A percentile compares a stretch with the other conserved stretches of the same genome.
Evolutionary conservation across 2,888 invertebrate genomes (phyloP).

Genomic region (Galerucella nymphaeae): DNA sequence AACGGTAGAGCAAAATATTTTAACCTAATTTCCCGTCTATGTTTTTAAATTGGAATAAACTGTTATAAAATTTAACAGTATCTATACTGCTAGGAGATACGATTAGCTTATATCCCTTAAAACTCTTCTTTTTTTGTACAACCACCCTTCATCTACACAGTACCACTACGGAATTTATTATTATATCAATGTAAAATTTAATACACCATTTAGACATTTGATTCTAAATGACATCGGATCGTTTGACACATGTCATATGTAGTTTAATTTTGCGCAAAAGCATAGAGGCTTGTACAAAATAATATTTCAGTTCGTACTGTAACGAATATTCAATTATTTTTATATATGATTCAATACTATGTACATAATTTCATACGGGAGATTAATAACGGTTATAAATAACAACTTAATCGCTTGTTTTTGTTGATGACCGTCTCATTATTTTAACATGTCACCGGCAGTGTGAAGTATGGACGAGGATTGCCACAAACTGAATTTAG

Average conservation of each 20-base stretch:
- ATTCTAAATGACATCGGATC: slow-evolving; percentile 18
- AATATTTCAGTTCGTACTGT: background rate
- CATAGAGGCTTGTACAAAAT: slow-evolving; percentile 7
- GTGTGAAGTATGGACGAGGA: no score
- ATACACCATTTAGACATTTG: slow-evolving; percentile 17
- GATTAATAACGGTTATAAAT: no score
- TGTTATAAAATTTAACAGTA: slow-evolving; percentile 30
- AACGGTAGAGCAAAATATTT: background rate
- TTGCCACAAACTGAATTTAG: no score
- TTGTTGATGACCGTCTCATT: no score
- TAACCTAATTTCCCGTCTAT: background rate
- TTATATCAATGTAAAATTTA: slow-evolving; percentile 45
- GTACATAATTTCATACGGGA: background rate
- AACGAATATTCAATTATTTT: no score
- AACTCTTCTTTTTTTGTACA: slow-evolving; percentile 60
- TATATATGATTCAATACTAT: background rate
- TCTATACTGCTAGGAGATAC: slow-evolving; percentile 36
- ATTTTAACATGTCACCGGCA: no score
- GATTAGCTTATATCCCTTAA: slow-evolving; percentile 53
- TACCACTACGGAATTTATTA: slow-evolving; percentile 59
- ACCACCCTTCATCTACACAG: slow-evolving; percentile 62
- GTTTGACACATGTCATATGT: slow-evolving; percentile 36
- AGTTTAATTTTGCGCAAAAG: slow-evolving; percentile 17
- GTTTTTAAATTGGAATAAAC: slow-evolving; percentile 19
- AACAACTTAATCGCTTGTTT: no score